A percentile compares a stretch with the other conserved stretches of the same genome.
Evolutionary conservation across 2,797 vertebrate genomes (phyloP).

Genomic region (Sebastes glaucus): DNA sequence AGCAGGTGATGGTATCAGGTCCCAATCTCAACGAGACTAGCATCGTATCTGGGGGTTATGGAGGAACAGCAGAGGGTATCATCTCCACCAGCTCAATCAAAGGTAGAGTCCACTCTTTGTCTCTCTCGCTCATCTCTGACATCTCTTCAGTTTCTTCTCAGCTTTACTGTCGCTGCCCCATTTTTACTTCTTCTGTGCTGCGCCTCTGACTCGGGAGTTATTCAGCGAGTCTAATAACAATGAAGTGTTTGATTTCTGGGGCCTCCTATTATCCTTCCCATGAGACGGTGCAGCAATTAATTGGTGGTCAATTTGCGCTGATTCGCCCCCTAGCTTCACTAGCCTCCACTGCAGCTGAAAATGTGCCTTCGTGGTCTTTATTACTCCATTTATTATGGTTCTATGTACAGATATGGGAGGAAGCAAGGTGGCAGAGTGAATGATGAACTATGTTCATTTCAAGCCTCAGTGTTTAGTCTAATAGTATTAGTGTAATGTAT

Average conservation of each 20-base stretch:
- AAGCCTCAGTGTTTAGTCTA: neutral
- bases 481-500: neutral
- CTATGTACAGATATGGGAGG: neutral
- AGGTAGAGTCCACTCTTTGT: constrained; percentile 78
- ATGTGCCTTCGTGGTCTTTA: neutral
- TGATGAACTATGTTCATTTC: neutral
- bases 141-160: neutral
- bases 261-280: neutral
- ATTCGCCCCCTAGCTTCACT: neutral
- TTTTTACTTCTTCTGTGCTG: neutral
- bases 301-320: neutral
- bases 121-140: neutral
- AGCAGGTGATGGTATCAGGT: constrained; percentile 98
- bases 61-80: constrained; percentile 92
- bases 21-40: constrained; percentile 97
- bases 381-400: neutral
- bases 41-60: constrained; percentile 95
- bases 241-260: neutral
- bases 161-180: neutral
- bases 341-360: neutral
- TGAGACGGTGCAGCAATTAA: neutral
- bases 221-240: neutral
- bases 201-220: neutral
- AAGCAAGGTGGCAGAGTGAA: neutral
- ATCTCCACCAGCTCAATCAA: constrained; percentile 88